A percentile compares a stretch with the other conserved stretches of the same genome.
These are phyloP conservation scores for Phoxinus phoxinus DNA, from an alignment of 2,113 vertebrate species.

Conservation along the genomic window DNA sequence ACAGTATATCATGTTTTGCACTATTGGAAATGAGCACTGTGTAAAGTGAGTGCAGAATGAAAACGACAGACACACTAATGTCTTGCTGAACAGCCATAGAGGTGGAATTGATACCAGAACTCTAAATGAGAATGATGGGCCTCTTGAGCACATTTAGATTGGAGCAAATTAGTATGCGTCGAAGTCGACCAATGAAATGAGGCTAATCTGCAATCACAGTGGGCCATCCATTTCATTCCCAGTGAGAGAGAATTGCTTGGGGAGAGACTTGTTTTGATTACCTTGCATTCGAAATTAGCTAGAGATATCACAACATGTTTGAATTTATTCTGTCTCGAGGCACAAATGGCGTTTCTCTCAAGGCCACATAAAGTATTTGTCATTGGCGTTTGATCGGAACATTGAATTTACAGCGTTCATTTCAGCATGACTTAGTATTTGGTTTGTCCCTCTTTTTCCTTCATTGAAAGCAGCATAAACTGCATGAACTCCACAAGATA, in stretches of 20 bases:
- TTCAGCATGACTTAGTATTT: background rate
- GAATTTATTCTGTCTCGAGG: conserved; percentile 13
- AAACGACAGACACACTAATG: background rate
- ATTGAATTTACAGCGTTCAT: background rate
- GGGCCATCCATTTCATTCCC: conserved; percentile 41
- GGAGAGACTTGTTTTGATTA: conserved; percentile 55
- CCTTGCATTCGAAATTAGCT: conserved; percentile 56
- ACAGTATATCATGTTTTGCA: conserved; percentile 38
- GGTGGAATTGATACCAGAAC: conserved; percentile 46
- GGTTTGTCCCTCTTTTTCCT: background rate
- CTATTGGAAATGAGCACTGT: conserved; percentile 4
- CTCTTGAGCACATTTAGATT: conserved; percentile 46
- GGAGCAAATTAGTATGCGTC: conserved; percentile 46
- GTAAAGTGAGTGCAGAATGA: conserved; percentile 16
- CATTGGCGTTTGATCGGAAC: background rate
- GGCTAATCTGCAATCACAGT: conserved; percentile 60
- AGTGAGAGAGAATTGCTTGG: conserved; percentile 22
- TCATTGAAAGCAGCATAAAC: background rate
- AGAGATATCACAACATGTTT: conserved; percentile 11
- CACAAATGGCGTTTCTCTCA: conserved; percentile 10
- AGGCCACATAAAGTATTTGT: background rate
- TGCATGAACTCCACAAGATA: too few relatives aligned
- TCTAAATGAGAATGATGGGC: conserved; percentile 31
- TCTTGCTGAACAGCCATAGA: conserved; percentile 46
- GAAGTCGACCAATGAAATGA: conserved; percentile 39